A percentile compares a stretch with the other conserved stretches of the same genome.
These are phyloP conservation scores for Spondyliosoma cantharus DNA, from an alignment of 2,797 vertebrate genomes.

Conservation along the genomic window DNA sequence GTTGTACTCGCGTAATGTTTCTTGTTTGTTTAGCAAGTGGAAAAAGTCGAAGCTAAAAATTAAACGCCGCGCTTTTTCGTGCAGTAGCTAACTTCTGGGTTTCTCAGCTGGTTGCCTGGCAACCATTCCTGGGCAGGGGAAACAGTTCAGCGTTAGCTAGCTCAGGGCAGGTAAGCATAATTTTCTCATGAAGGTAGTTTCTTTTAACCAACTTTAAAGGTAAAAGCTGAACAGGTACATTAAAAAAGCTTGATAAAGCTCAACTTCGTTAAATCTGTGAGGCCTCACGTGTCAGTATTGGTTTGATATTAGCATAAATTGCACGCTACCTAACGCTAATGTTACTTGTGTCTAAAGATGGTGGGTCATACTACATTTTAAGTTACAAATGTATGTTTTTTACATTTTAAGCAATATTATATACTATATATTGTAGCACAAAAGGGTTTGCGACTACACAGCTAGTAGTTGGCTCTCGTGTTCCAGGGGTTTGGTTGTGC, in stretches of 20 bases:
- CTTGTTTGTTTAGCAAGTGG: too few relatives aligned
- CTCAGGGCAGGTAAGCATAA: neutral
- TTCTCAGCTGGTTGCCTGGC: neutral
- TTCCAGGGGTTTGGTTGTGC: conserved; percentile 1
- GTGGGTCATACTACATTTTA: neutral
- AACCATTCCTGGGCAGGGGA: neutral
- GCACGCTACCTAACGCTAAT: too few relatives aligned
- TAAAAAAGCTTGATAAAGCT: neutral
- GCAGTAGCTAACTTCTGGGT: neutral
- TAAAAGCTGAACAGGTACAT: neutral
- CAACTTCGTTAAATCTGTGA: neutral
- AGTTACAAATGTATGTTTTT: too few relatives aligned
- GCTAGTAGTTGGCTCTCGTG: neutral
- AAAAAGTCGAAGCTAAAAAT: too few relatives aligned
- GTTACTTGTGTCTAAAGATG: neutral
- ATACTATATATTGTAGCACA: neutral
- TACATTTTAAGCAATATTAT: too few relatives aligned
- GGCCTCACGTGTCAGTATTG: neutral
- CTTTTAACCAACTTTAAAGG: neutral
- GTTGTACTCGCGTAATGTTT: too few relatives aligned
- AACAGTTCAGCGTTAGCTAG: neutral
- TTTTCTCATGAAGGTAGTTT: neutral
- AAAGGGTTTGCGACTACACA: neutral
- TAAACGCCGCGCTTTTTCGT: too few relatives aligned
- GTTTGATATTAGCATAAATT: accelerated